Conservation (phyloP, 2,888 invertebrate species). For the Fabriciana adippe region DNA sequence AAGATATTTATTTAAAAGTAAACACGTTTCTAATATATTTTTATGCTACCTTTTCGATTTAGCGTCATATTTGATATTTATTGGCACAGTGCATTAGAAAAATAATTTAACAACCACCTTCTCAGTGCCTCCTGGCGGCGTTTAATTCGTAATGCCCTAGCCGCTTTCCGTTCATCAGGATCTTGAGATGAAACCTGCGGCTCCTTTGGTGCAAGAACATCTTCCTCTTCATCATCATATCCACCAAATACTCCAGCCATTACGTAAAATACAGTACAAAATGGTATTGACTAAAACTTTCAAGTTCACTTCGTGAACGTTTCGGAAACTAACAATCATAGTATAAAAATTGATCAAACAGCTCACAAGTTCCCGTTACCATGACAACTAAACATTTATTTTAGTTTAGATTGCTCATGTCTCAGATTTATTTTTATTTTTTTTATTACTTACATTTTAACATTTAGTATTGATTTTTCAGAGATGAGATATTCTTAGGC, state of each 20-base stretch:
- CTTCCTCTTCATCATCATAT: constrained; percentile 66
- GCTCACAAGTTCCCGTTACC: not conserved
- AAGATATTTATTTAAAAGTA: no score
- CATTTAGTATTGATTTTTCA: no score
- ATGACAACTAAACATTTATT: not conserved
- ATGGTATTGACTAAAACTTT: not conserved
- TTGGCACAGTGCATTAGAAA: constrained; percentile 4
- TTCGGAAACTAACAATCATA: not conserved
- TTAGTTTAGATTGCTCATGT: no score
- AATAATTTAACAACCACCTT: constrained; percentile 58
- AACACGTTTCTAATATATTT: not conserved
- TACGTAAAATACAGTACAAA: constrained; percentile 22
- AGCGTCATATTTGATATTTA: no score
- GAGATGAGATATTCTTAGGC: no score
- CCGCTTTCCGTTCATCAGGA: constrained; percentile 87
- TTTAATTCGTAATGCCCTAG: constrained; percentile 85
- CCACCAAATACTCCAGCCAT: constrained; percentile 58
- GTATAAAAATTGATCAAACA: constrained; percentile 12
- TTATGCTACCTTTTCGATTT: no score
- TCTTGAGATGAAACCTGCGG: constrained; percentile 84
- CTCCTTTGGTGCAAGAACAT: constrained; percentile 76
- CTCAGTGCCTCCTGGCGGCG: constrained; percentile 83
- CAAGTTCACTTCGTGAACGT: not conserved
- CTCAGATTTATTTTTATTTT: no score
- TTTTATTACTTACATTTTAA: no score